phyloP scores from a whole-genome alignment of 2,113 vertebrate species.

The Engraulis encrasicolus region DNA sequence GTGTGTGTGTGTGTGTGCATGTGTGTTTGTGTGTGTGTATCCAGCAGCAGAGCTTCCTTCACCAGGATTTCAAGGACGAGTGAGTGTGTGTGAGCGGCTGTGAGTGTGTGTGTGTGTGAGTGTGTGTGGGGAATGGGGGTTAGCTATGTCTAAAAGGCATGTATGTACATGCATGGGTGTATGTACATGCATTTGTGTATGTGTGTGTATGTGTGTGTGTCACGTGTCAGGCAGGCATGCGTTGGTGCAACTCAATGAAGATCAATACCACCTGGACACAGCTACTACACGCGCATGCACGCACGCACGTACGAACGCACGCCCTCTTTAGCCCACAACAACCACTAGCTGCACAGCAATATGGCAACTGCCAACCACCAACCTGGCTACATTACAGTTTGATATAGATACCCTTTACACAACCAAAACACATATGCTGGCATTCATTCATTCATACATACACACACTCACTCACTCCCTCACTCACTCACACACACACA shows the following conservation, averaged over 20 bases:
- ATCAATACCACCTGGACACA: slow-evolving; percentile 4
- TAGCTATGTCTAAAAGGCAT: not conserved
- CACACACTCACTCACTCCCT: not conserved
- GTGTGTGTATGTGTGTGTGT: not conserved
- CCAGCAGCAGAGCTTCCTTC: not conserved
- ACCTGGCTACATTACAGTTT: too few species aligned
- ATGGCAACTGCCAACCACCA: too few species aligned
- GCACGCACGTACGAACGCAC: too few species aligned
- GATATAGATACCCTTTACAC: too few species aligned
- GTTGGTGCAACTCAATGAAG: slow-evolving; percentile 5
- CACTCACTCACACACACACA: not conserved
- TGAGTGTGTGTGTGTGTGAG: not conserved
- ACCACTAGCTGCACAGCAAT: not conserved
- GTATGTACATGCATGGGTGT: too few species aligned
- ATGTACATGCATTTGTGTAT: not conserved
- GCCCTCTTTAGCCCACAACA: not conserved
- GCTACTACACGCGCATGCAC: too few species aligned
- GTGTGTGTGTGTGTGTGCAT: too few species aligned
- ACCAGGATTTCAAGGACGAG: slow-evolving; percentile 1
- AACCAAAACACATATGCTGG: too few species aligned
- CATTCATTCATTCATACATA: not conserved
- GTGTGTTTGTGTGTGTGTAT: not conserved
- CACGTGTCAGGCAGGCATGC: slow-evolving; percentile 7
- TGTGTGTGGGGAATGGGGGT: not conserved
- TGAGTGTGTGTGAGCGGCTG: not conserved